phyloP scores from a whole-genome alignment of 1,140 invertebrate species.

The Achroia grisella region DNA sequence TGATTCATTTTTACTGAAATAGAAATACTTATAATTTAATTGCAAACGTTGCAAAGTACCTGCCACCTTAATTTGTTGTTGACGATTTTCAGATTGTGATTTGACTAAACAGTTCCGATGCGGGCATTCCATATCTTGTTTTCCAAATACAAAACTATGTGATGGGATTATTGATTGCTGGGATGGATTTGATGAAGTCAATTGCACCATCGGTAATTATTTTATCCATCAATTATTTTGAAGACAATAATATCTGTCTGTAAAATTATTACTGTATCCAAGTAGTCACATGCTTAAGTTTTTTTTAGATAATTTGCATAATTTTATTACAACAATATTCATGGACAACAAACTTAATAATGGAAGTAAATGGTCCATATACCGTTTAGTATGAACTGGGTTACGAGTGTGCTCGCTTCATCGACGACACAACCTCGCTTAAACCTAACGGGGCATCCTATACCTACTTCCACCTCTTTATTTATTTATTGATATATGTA shows the following conservation, averaged over 20 bases:
- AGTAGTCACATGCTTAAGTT: no score
- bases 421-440: slow-evolving; percentile 1
- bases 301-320: no score
- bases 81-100: slow-evolving; percentile 77
- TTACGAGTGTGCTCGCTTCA: slow-evolving; percentile 37
- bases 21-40: no score
- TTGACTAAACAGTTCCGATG: slow-evolving; percentile 83
- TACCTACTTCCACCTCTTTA: slow-evolving; percentile 14
- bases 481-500: no score
- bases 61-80: no score
- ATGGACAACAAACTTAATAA: no score
- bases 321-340: no score
- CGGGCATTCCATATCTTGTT: slow-evolving; percentile 83
- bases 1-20: neutral
- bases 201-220: slow-evolving; percentile 79
- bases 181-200: slow-evolving; percentile 86
- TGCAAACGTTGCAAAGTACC: no score
- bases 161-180: slow-evolving; percentile 86
- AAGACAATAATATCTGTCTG: no score
- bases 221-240: no score
- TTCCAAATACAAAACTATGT: slow-evolving; percentile 79
- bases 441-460: slow-evolving; percentile 37
- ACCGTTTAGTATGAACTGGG: slow-evolving; percentile 50
- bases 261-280: no score
- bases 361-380: slow-evolving; percentile 23